phyloP scores from a whole-genome alignment of 2,113 vertebrate genomes.

The Felis catus region DNA sequence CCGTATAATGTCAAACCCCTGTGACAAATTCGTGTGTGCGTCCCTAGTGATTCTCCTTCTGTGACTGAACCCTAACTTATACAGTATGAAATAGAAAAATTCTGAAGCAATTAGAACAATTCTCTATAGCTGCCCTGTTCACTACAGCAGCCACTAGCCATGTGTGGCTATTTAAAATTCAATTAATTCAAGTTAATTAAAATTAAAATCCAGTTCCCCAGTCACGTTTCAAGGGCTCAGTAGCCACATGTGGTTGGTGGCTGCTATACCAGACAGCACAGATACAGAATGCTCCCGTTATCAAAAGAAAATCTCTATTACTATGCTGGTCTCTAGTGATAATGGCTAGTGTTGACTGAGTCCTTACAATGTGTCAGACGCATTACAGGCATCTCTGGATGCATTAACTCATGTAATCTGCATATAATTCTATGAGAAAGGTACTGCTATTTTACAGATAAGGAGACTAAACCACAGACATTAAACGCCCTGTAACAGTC shows the following conservation, averaged over 20 bases:
- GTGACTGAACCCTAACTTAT: constrained; percentile 29
- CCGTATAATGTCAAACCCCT: neutral
- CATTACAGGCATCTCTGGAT: neutral
- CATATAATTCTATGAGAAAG: neutral
- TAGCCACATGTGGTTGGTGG: neutral
- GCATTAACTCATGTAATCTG: neutral
- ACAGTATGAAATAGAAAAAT: neutral
- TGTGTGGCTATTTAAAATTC: neutral
- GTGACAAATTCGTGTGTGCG: neutral
- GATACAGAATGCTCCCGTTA: neutral
- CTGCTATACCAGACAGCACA: neutral
- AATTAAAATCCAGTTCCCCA: neutral
- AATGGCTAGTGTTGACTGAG: neutral
- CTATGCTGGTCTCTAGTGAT: neutral
- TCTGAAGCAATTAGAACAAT: neutral
- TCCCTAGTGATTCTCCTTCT: neutral
- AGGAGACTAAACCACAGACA: neutral
- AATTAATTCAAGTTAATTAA: constrained; percentile 35
- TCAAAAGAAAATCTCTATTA: neutral
- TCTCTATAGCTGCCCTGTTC: neutral
- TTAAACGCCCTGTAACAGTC: neutral
- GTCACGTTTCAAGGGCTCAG: neutral
- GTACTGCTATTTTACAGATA: neutral
- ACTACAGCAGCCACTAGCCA: neutral
- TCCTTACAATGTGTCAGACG: neutral